Base-by-base conservation (phyloP, 2,888 invertebrate species). In the Odontocerum albicorne region DNA sequence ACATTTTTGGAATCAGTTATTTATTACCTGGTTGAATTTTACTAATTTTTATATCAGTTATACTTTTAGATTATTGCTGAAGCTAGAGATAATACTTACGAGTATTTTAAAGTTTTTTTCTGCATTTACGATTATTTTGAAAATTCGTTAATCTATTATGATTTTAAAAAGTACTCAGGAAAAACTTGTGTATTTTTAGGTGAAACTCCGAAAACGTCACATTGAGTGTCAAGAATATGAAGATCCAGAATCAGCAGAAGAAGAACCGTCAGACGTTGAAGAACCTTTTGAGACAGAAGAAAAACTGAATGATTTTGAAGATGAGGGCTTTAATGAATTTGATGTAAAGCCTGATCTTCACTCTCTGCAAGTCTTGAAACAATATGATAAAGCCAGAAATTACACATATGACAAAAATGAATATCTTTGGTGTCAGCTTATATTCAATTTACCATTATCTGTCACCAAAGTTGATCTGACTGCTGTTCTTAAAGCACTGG, bases 351-450 rank as follows among this genome's bases (percentile, higher is more conserved):
- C 45, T 2, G 59, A 56, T 27, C 17, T 21, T 60, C 62, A 55
- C 65, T 64, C 50, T 71, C 68, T 62, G 20, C 70, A 72, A 42
- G 77, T 83, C 19, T 64, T 78, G 0, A 69, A 68, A 3, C 70
- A 67, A 38, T 68, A 80, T 51, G 63, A 63, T 2, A 70, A 77
- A 43, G 80, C 83, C 0, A 72, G 78, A 0, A 79, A 83, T 55
- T 96, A 94, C 67, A 76, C 74, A 1, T 94, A 85, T 66, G 96
- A 98, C 67, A 80, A 77, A 1, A 80, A 86, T 49, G 74, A 84
- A n/a, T 76, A 87, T 64, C 73, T 82, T 46, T 97, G 96, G 96
- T 96, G 94, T 68, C 84, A 89, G 68, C 70, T 96, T 2, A 87
- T 85, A 0, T 84, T 96, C 38, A 79, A 80, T 45, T 85, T 88